Base-by-base conservation (phyloP, 2,797 vertebrate genomes). In the Dendrocincla tyrannina region DNA sequence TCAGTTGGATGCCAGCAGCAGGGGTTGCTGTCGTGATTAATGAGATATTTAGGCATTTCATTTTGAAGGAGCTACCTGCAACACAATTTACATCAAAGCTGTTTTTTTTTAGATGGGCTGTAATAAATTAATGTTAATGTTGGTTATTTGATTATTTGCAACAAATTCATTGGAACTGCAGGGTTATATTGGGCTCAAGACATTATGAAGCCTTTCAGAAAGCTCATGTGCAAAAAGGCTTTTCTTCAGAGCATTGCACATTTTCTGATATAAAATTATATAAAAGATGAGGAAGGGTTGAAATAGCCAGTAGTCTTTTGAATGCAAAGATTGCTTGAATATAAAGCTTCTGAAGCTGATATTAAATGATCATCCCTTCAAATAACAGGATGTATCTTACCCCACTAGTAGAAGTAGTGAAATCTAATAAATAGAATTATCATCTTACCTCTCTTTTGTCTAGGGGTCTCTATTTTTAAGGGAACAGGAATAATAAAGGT, bases 61-160 rank as follows among this genome's bases (percentile, higher is more conserved):
- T 70, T 95, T 93, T 88, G 69, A 86, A 91, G 91, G 60, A 96
- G 92, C 86, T 96, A 94, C 89, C 92, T 95, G 94, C 88, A 96
- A 89, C 75, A 72, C 69, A 66, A 72, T 78, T 91, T 85, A 77
- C 64, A 64, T 82, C 4, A 17, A 90, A 95, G 46, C 64, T 88
- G 55, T 0, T 13, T 83, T 77, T 77, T 91, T 93, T 94, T 5
- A 77, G 72, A 81, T 79, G 46, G 39, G 60, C 66, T 94, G 90
- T 95, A 94, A 95, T 95, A 94, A 95, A 94, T 95, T 89, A 93
- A 75, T 55, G 66, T 73, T 95, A 96, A 91, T 88, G 49, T 79
- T 90, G 73, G 50, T 96, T 96, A 79, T 91, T 96, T 95, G 94
- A 95, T 97, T 96, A 85, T 89, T 92, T 7, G 1, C 60, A 69